phyloP scores from a whole-genome alignment of 1,140 invertebrate species.

The Rhynchophorus ferrugineus region DNA sequence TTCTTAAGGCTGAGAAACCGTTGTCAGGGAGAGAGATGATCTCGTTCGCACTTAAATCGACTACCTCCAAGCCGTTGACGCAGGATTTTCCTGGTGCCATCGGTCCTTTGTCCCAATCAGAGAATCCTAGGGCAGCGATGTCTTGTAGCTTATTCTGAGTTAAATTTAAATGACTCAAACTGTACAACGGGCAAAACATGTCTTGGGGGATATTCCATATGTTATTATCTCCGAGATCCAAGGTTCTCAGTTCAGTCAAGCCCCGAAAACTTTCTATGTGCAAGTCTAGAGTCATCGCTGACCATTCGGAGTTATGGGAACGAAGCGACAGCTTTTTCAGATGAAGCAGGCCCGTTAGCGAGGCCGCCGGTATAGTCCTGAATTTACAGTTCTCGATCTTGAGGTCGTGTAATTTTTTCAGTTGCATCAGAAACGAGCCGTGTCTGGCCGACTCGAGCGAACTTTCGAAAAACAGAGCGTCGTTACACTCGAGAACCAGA shows the following conservation, averaged over 20 bases:
- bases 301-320: conserved; percentile 75
- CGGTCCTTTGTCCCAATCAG: conserved; percentile 49
- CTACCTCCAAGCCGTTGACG: conserved; percentile 54
- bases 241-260: conserved; percentile 56
- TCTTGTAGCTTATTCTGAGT: conserved; percentile 73
- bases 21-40: conserved; percentile 60
- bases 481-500: conserved; percentile 67
- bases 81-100: conserved; percentile 48
- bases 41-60: conserved; percentile 70
- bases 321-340: conserved; percentile 60
- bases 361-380: conserved; percentile 58
- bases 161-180: conserved; percentile 62
- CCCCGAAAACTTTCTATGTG: conserved; percentile 61
- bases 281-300: conserved; percentile 67
- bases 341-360: conserved; percentile 58
- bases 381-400: conserved; percentile 74
- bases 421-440: conserved; percentile 54
- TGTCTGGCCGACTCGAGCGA: conserved; percentile 51
- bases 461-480: conserved; percentile 72
- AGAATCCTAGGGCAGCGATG: conserved; percentile 61
- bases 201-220: conserved; percentile 67
- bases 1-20: conserved; percentile 58
- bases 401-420: conserved; percentile 60
- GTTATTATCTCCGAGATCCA: conserved; percentile 74
- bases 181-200: conserved; percentile 65